A percentile compares a stretch with the other conserved stretches of the same genome.
phyloP scores from a whole-genome alignment of 2,797 vertebrate genomes.

The Zenarchopterus dispar region DNA sequence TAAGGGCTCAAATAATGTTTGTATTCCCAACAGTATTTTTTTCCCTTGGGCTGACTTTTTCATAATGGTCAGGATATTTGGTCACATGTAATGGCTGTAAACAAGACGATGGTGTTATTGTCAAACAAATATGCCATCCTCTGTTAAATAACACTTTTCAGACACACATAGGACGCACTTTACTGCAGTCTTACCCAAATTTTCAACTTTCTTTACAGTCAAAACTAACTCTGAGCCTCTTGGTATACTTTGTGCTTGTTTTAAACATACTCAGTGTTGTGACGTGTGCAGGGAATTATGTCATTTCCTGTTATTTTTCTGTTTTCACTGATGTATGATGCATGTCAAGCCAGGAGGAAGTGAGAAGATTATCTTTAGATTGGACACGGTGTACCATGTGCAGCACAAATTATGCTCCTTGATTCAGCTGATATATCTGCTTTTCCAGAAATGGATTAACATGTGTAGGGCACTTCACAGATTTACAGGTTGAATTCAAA shows the following conservation, averaged over 20 bases:
- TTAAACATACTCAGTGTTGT: slow-evolving; percentile 9
- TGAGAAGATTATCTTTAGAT: slow-evolving; percentile 22
- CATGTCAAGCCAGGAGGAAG: slow-evolving; percentile 11
- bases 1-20: slow-evolving; percentile 45
- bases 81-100: not conserved
- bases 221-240: not conserved
- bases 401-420: slow-evolving; percentile 15
- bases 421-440: slow-evolving; percentile 14
- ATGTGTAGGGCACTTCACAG: slow-evolving; percentile 1
- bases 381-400: not conserved
- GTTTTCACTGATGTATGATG: not conserved
- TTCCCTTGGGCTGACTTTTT: slow-evolving; percentile 31
- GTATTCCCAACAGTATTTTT: slow-evolving; percentile 37
- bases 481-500: slow-evolving; percentile 15
- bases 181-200: not conserved
- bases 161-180: slow-evolving; percentile 23
- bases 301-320: slow-evolving; percentile 2
- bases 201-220: slow-evolving; percentile 4
- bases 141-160: slow-evolving; percentile 13
- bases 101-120: not conserved
- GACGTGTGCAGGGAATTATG: slow-evolving; percentile 1
- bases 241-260: not conserved
- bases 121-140: slow-evolving; percentile 19
- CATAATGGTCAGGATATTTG: not conserved
- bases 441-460: not conserved